Conservation (phyloP, 1,140 invertebrate species). For the Drosophila repletoides region DNA sequence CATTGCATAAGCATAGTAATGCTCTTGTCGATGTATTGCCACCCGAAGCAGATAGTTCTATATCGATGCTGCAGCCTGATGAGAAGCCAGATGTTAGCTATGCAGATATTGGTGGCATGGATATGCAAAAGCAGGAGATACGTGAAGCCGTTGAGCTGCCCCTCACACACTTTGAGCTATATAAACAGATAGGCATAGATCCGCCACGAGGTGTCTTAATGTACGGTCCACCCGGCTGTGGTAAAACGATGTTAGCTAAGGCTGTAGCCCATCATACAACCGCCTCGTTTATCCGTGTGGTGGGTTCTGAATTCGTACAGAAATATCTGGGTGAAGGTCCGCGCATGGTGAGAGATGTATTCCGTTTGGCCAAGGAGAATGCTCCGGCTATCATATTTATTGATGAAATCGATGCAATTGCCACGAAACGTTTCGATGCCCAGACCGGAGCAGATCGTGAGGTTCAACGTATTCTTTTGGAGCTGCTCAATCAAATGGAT, state of each 20-base stretch:
- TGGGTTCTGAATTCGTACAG: slow-evolving; percentile 99
- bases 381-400: slow-evolving; percentile 99
- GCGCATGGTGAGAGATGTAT: slow-evolving; percentile 99
- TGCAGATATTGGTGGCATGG: slow-evolving; percentile 99
- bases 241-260: slow-evolving; percentile 98
- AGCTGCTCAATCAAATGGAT: slow-evolving; percentile 99
- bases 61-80: slow-evolving; percentile 96
- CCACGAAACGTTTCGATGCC: slow-evolving; percentile 99
- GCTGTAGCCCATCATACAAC: slow-evolving; percentile 99
- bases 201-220: slow-evolving; percentile 98
- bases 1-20: slow-evolving; percentile 98
- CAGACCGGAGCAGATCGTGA: slow-evolving; percentile 99
- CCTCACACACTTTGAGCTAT: slow-evolving; percentile 99
- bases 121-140: slow-evolving; percentile 99
- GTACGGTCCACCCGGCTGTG: slow-evolving; percentile 99
- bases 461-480: slow-evolving; percentile 98
- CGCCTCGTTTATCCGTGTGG: slow-evolving; percentile 98
- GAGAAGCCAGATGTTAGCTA: slow-evolving; percentile 99
- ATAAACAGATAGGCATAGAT: slow-evolving; percentile 98
- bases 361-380: slow-evolving; percentile 99
- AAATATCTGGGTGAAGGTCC: slow-evolving; percentile 99
- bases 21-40: slow-evolving; percentile 98
- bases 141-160: slow-evolving; percentile 99
- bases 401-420: slow-evolving; percentile 99
- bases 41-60: slow-evolving; percentile 98